Evolutionary conservation across 2,888 invertebrate species (phyloP).

Genomic region (Tetranychus piercei): DNA sequence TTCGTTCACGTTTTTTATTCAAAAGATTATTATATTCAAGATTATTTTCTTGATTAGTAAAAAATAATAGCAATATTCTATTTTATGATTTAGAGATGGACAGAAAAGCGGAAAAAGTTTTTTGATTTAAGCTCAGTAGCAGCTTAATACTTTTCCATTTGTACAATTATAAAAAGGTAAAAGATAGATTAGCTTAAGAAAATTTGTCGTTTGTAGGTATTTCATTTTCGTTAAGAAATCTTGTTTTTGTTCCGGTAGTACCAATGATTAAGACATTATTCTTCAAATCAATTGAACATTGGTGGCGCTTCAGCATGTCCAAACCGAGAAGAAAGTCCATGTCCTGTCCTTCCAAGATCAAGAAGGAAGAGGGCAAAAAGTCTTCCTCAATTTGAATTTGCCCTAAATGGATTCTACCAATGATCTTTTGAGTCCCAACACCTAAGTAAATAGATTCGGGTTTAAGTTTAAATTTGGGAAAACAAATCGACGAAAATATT

Average conservation of each 20-base stretch:
- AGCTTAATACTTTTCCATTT: background rate
- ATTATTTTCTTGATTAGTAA: no score
- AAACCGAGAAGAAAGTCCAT: slow-evolving; percentile 96
- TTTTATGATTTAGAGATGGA: no score
- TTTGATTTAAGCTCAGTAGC: background rate
- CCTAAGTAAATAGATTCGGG: slow-evolving; percentile 32
- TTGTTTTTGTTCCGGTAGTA: slow-evolving; percentile 76
- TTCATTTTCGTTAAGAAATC: slow-evolving; percentile 61
- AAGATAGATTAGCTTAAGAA: background rate
- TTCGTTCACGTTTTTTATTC: no score
- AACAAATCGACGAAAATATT: no score
- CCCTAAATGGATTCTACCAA: slow-evolving; percentile 86
- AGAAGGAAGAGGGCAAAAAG: slow-evolving; percentile 85
- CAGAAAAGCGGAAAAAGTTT: background rate
- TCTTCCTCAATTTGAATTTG: slow-evolving; percentile 87
- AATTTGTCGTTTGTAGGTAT: slow-evolving; percentile 38
- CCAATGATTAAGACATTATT: slow-evolving; percentile 72
- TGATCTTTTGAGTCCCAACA: slow-evolving; percentile 84
- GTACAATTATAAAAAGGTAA: no score
- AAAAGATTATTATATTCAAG: no score
- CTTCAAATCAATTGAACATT: slow-evolving; percentile 82
- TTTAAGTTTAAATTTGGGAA: no score
- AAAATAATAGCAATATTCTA: no score
- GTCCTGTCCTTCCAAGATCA: slow-evolving; percentile 83
- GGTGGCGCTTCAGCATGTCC: slow-evolving; percentile 91